These are phyloP conservation scores for Ichneumon xanthorius DNA, from an alignment of 2,888 invertebrate species.

Conservation along the genomic window DNA sequence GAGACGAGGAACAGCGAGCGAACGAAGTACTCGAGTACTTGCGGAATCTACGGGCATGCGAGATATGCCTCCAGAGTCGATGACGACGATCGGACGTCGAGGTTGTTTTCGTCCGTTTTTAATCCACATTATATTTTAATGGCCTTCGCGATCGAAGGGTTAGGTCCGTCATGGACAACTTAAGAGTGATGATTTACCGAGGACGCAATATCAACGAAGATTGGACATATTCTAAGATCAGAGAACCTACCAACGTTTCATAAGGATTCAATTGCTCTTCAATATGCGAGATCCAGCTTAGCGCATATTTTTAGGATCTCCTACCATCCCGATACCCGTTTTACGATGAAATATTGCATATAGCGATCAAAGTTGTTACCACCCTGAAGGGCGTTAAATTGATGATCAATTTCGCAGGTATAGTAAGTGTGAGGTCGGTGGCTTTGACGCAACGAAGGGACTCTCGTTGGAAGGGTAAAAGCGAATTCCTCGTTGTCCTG, in stretches of 20 bases:
- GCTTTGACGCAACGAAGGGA: neutral
- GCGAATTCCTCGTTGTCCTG: constrained; percentile 18
- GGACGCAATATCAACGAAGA: neutral
- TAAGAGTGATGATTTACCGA: neutral
- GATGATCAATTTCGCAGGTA: neutral
- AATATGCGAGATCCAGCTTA: neutral
- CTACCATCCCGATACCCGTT: neutral
- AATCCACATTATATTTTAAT: constrained; percentile 9
- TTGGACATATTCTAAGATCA: neutral
- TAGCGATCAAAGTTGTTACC: neutral
- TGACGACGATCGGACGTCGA: constrained; percentile 18
- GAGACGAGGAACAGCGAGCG: constrained; percentile 20
- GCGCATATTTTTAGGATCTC: neutral
- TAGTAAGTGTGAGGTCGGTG: neutral
- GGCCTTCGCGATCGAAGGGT: constrained; percentile 6
- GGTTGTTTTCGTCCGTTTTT: constrained; percentile 6
- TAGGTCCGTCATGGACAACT: neutral
- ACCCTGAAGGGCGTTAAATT: neutral
- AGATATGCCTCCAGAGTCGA: constrained; percentile 16
- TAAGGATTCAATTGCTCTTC: too few relatives aligned
- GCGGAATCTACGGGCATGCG: constrained; percentile 11
- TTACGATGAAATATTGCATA: neutral
- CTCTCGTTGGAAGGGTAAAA: neutral
- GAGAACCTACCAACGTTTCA: neutral
- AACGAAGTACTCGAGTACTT: constrained; percentile 41